Conservation (phyloP, 2,888 invertebrate genomes). For the Teinopalpus imperialis region DNA sequence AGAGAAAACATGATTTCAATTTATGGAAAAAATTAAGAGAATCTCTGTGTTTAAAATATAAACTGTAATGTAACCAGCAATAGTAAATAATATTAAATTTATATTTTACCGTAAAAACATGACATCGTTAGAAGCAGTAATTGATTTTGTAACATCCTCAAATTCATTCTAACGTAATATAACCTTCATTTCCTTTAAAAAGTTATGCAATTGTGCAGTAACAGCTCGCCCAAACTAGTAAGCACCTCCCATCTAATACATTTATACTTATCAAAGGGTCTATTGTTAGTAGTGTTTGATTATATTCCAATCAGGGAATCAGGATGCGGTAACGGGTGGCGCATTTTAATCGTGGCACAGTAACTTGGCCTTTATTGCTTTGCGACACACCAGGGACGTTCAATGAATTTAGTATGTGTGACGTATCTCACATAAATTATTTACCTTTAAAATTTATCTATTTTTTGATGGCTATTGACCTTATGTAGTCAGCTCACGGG, state of each 20-base stretch:
- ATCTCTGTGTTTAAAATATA: too few species aligned
- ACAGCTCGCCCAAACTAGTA: conserved; percentile 32
- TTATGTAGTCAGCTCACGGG: neutral
- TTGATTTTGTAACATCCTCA: conserved; percentile 40
- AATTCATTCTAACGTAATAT: conserved; percentile 38
- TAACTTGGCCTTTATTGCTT: conserved; percentile 39
- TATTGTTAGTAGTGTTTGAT: conserved; percentile 33
- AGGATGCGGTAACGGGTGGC: conserved; percentile 46
- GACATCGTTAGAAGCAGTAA: neutral
- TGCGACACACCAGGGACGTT: conserved; percentile 33
- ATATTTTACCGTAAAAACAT: too few species aligned
- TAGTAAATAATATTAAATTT: too few species aligned
- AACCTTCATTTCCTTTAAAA: conserved; percentile 50
- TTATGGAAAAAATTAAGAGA: too few species aligned
- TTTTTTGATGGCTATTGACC: conserved; percentile 32
- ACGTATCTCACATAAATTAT: conserved; percentile 31
- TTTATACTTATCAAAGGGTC: conserved; percentile 25
- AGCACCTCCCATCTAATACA: conserved; percentile 29
- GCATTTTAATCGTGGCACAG: conserved; percentile 61
- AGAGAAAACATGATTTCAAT: too few species aligned
- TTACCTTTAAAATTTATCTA: conserved; percentile 16
- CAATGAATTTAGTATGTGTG: conserved; percentile 30
- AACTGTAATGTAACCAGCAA: too few species aligned
- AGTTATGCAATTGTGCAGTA: conserved; percentile 45
- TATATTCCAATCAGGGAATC: conserved; percentile 53